Conservation (phyloP, 2,888 invertebrate species). For the Scaptomyza polygonia region DNA sequence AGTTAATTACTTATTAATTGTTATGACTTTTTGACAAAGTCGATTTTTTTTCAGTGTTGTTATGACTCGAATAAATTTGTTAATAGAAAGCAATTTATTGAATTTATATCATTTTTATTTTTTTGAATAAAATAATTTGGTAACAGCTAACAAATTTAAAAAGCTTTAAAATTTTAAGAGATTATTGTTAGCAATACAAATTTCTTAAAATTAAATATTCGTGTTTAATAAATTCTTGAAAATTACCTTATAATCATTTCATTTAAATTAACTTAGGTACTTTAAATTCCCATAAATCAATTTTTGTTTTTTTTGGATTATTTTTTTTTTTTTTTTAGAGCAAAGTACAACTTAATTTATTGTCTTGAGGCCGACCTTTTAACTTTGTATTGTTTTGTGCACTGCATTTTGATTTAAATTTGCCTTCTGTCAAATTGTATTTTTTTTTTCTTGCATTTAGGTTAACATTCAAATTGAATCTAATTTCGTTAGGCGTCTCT, state of each 20-base stretch:
- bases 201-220: too few relatives aligned
- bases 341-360: constrained; percentile 20
- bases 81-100: neutral
- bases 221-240: too few relatives aligned
- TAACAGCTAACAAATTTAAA: neutral
- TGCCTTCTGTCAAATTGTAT: constrained; percentile 7
- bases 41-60: neutral
- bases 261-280: too few relatives aligned
- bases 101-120: neutral
- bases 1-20: constrained; percentile 37
- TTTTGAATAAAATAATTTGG: neutral
- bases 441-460: constrained; percentile 40
- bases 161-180: neutral
- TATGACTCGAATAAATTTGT: neutral
- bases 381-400: constrained; percentile 1
- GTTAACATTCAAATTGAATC: constrained; percentile 73
- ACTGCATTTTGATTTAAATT: constrained; percentile 53
- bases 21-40: constrained; percentile 25
- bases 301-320: too few relatives aligned
- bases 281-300: neutral
- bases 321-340: neutral
- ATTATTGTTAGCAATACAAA: too few relatives aligned
- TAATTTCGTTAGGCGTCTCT: constrained; percentile 39
- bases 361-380: neutral
- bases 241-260: too few relatives aligned